Conservation (phyloP, 2,113 vertebrate genomes). For the Cathartes aura region DNA sequence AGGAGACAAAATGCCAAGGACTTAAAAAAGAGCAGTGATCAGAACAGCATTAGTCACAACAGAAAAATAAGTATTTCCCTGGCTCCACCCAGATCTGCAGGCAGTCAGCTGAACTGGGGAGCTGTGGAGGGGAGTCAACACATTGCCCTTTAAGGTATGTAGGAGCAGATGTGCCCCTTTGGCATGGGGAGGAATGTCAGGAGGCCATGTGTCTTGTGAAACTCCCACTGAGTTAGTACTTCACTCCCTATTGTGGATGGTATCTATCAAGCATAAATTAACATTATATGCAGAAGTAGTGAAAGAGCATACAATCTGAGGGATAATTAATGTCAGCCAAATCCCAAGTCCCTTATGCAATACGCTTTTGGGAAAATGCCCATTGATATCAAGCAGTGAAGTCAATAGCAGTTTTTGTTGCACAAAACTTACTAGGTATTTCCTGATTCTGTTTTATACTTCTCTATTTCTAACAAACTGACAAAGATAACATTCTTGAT, state of each 20-base stretch:
- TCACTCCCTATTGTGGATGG: background rate
- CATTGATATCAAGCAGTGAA: background rate
- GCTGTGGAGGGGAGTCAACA: background rate
- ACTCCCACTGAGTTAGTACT: background rate
- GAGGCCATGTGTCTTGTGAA: background rate
- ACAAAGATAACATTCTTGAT: background rate
- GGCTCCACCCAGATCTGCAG: background rate
- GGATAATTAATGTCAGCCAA: background rate
- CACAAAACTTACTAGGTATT: background rate
- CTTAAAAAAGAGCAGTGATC: background rate
- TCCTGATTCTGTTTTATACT: background rate
- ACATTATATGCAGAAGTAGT: background rate
- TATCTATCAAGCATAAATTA: background rate
- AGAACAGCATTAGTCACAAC: background rate
- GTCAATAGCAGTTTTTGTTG: background rate
- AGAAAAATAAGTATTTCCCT: background rate
- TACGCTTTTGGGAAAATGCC: background rate
- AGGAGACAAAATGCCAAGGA: background rate
- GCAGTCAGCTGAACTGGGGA: background rate
- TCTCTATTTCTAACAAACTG: background rate
- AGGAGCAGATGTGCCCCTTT: background rate
- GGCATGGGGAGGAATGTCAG: background rate
- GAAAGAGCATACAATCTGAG: background rate
- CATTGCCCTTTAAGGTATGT: background rate
- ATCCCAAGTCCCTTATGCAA: background rate